Percentiles rank a stretch among this genome's conserved stretches.
Evolutionary conservation across 1,140 invertebrate species (phyloP).

Genomic region (Drosophila pectinifera): DNA sequence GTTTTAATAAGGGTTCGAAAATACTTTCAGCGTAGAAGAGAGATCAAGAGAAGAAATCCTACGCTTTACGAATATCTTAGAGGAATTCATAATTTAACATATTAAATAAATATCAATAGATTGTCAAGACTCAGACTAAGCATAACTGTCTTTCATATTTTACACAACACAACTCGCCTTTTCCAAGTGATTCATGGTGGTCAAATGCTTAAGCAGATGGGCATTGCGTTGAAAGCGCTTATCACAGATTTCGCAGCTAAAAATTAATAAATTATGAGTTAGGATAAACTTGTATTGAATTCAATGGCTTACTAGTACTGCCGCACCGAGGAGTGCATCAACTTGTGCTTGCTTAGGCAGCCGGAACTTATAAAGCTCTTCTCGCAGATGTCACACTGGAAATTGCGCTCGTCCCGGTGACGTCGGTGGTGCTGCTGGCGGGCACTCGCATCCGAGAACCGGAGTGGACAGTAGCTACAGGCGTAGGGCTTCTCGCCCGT

Average conservation of each 20-base stretch:
- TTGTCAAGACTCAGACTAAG: neutral
- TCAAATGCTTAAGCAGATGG: conserved; percentile 8
- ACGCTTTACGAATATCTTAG: too few species aligned
- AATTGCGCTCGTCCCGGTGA: conserved; percentile 31
- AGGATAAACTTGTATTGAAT: neutral
- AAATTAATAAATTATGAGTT: neutral
- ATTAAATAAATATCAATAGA: neutral
- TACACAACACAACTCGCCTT: neutral
- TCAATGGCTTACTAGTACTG: conserved; percentile 13
- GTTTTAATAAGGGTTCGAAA: neutral
- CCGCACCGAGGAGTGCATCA: conserved; percentile 13
- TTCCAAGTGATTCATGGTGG: conserved; percentile 6
- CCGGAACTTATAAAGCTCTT: conserved; percentile 41
- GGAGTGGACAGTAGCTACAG: conserved; percentile 26
- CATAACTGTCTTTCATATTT: too few species aligned
- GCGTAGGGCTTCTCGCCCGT: conserved; percentile 42
- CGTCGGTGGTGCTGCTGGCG: conserved; percentile 38
- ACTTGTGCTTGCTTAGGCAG: conserved; percentile 39
- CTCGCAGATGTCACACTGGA: conserved; percentile 22
- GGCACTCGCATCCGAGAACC: conserved; percentile 33
- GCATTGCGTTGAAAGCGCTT: conserved; percentile 15
- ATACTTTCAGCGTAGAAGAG: neutral
- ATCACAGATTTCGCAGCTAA: conserved; percentile 21
- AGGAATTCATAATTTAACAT: neutral
- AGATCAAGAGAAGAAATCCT: neutral